phyloP scores from a whole-genome alignment of 2,113 vertebrate genomes.

The Hystrix brachyura region DNA sequence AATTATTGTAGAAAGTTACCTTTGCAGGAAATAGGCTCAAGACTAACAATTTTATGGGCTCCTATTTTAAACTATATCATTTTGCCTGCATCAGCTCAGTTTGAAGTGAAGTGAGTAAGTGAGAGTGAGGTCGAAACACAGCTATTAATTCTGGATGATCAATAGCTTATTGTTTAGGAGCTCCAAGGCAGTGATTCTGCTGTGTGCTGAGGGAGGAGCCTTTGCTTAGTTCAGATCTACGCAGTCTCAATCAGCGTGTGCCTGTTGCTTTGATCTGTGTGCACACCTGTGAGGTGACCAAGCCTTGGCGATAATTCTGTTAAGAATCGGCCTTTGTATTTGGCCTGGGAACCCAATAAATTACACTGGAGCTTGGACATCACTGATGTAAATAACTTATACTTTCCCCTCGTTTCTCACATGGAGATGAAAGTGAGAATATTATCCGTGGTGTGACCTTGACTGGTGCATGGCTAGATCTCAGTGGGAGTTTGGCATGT shows the following conservation, averaged over 20 bases:
- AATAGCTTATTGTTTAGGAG: background rate
- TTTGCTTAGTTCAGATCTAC: background rate
- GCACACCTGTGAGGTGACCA: background rate
- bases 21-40: slow-evolving; percentile 56
- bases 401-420: slow-evolving; percentile 48
- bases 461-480: slow-evolving; percentile 20
- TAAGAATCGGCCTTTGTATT: slow-evolving; percentile 60
- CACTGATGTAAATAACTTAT: slow-evolving; percentile 27
- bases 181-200: background rate
- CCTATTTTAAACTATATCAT: slow-evolving; percentile 59
- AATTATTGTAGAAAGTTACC: slow-evolving; percentile 13
- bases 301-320: slow-evolving; percentile 55
- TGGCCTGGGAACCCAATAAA: slow-evolving; percentile 38
- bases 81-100: slow-evolving; percentile 17
- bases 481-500: slow-evolving; percentile 65
- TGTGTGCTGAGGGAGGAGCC: slow-evolving; percentile 34
- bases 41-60: background rate
- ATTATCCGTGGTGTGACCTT: slow-evolving; percentile 60
- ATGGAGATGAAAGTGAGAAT: slow-evolving; percentile 54
- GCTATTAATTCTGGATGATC: slow-evolving; percentile 61
- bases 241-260: background rate
- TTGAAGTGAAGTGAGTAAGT: background rate
- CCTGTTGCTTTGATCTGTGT: slow-evolving; percentile 6
- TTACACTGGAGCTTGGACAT: slow-evolving; percentile 55
- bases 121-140: background rate